phyloP scores from a whole-genome alignment of 2,888 invertebrate species.

The Rutpela maculata region DNA sequence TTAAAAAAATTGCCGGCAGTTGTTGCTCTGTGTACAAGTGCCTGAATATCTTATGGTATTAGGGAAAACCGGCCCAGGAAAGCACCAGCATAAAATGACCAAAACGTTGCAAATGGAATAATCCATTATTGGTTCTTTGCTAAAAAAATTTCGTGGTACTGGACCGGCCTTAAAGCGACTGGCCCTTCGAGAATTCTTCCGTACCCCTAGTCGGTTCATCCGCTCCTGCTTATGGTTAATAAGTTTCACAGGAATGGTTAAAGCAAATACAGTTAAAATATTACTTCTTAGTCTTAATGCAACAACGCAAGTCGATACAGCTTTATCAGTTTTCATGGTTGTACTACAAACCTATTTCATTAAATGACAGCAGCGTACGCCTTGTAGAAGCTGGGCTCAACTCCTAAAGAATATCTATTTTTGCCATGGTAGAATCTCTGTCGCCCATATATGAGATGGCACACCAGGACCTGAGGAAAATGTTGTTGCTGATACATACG shows the following conservation, averaged over 20 bases:
- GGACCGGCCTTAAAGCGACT: too few relatives aligned
- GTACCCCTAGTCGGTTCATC: too few relatives aligned
- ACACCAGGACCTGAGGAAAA: constrained; percentile 53
- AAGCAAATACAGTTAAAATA: constrained; percentile 45
- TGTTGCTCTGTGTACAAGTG: too few relatives aligned
- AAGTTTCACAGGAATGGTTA: constrained; percentile 64
- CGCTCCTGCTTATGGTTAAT: constrained; percentile 43
- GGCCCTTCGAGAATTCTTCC: too few relatives aligned
- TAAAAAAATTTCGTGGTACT: too few relatives aligned
- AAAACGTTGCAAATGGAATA: too few relatives aligned
- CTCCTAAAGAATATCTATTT: constrained; percentile 63
- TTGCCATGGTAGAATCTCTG: constrained; percentile 70
- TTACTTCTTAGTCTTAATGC: constrained; percentile 61
- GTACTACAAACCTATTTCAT: constrained; percentile 64
- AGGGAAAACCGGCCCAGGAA: too few relatives aligned
- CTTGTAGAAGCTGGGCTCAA: constrained; percentile 63
- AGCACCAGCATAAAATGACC: too few relatives aligned
- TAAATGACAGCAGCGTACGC: constrained; percentile 73
- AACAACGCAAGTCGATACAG: constrained; percentile 56
- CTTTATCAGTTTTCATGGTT: constrained; percentile 58
- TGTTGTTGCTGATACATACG: constrained; percentile 74
- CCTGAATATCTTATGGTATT: too few relatives aligned
- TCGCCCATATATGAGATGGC: constrained; percentile 63
- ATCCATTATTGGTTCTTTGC: too few relatives aligned
- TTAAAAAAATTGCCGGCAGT: background rate